Percentiles rank a stretch among this genome's conserved stretches.
These are phyloP conservation scores for Gallinago jamesoni DNA, from an alignment of 2,113 vertebrate genomes.

Conservation along the genomic window DNA sequence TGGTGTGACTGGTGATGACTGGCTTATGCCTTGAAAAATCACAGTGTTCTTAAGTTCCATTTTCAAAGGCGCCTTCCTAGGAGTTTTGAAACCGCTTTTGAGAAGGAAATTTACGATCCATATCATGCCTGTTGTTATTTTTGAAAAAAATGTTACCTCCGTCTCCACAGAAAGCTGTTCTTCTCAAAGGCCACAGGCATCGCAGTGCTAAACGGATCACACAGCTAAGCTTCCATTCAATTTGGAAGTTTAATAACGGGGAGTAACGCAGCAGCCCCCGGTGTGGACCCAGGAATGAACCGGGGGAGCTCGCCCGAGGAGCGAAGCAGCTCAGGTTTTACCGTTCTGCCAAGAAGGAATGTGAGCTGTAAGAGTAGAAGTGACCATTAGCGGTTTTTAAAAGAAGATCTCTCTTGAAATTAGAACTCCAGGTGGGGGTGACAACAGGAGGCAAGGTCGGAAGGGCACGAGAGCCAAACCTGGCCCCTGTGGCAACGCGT, in stretches of 20 bases:
- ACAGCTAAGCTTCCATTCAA: neutral
- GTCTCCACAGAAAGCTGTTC: neutral
- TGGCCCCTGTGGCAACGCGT: neutral
- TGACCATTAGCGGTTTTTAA: neutral
- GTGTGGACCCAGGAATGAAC: neutral
- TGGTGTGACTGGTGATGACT: no score
- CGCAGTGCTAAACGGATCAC: no score
- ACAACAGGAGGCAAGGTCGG: neutral
- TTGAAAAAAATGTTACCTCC: neutral
- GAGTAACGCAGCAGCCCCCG: neutral
- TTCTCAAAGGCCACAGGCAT: neutral
- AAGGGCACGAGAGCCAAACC: neutral
- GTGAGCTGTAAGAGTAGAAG: conserved; percentile 41
- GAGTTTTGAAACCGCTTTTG: neutral
- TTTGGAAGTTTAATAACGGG: neutral
- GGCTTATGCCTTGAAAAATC: neutral
- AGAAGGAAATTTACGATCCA: neutral
- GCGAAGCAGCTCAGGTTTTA: neutral
- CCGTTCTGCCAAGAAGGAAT: neutral
- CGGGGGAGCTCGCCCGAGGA: neutral
- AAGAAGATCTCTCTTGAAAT: neutral
- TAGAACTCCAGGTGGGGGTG: neutral
- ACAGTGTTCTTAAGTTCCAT: neutral
- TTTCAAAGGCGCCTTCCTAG: neutral
- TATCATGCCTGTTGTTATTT: neutral